phyloP scores from a whole-genome alignment of 2,888 invertebrate genomes.

The Callinectes sapidus region DNA sequence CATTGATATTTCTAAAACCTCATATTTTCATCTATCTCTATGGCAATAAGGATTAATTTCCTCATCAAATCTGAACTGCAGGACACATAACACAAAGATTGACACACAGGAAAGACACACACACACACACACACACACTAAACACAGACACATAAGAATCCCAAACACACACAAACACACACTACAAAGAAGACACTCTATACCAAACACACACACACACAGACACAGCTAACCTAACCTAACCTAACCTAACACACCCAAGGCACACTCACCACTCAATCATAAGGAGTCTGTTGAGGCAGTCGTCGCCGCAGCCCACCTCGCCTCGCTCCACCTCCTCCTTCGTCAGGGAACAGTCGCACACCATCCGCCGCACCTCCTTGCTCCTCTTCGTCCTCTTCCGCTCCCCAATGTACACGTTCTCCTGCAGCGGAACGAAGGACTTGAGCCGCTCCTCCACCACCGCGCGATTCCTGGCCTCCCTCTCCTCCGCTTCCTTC shows the following conservation, averaged over 20 bases:
- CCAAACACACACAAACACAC: too few relatives aligned
- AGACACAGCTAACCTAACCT: too few relatives aligned
- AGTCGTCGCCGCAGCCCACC: conserved; percentile 94
- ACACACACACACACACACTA: neutral
- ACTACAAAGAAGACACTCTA: too few relatives aligned
- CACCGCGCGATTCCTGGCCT: conserved; percentile 49
- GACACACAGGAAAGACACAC: neutral
- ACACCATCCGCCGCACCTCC: conserved; percentile 94
- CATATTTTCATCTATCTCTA: too few relatives aligned
- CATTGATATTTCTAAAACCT: too few relatives aligned
- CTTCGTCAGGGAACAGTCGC: conserved; percentile 93
- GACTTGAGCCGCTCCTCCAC: conserved; percentile 65
- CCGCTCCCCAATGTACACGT: conserved; percentile 65
- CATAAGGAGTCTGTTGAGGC: conserved; percentile 96
- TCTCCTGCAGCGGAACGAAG: conserved; percentile 61
- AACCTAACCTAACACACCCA: neutral
- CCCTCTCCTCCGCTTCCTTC: conserved; percentile 39
- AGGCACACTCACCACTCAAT: conserved; percentile 89
- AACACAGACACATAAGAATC: too few relatives aligned
- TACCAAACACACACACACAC: too few relatives aligned
- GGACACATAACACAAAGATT: too few relatives aligned
- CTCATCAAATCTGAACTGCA: too few relatives aligned
- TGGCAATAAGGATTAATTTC: too few relatives aligned
- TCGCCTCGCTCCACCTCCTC: conserved; percentile 91
- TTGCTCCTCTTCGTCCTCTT: conserved; percentile 78